Conservation (phyloP, 30 jellyfish, hydroid and myxozoan genomes). For the Haliclystus octoradiatus region DNA sequence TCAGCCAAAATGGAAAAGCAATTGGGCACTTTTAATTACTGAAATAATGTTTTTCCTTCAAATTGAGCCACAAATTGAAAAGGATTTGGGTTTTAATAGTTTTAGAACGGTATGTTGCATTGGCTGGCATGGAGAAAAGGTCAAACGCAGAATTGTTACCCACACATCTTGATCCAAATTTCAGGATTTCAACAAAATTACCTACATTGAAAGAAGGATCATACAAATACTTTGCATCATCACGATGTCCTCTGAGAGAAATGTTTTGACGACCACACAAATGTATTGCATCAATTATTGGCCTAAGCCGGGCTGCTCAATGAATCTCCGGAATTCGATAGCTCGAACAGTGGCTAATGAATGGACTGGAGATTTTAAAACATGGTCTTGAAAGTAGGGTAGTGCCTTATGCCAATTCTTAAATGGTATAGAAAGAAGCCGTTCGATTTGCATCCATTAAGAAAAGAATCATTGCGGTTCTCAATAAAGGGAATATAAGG, state of each 20-base stretch:
- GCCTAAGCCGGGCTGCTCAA: background rate
- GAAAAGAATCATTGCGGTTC: background rate
- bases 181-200: background rate
- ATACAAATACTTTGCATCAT: background rate
- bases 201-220: background rate
- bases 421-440: conserved; percentile 9
- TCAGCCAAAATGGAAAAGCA: conserved; percentile 32
- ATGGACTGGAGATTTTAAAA: background rate
- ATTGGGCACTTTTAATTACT: conserved; percentile 11
- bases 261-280: conserved; percentile 31
- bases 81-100: conserved; percentile 26
- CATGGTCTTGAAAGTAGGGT: background rate
- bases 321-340: background rate
- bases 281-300: conserved; percentile 35
- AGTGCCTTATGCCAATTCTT: conserved; percentile 8
- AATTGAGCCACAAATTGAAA: conserved; percentile 21
- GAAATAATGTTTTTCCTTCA: background rate
- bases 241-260: conserved; percentile 27
- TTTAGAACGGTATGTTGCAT: conserved; percentile 49
- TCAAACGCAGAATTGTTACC: background rate
- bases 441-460: conserved; percentile 7
- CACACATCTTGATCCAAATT: background rate
- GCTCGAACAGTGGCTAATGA: background rate
- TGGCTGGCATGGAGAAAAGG: conserved; percentile 9
- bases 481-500: conserved; percentile 25